Base-by-base conservation (phyloP, 64 coral and sea anemone genomes). In the Pocillopora damicornis region DNA sequence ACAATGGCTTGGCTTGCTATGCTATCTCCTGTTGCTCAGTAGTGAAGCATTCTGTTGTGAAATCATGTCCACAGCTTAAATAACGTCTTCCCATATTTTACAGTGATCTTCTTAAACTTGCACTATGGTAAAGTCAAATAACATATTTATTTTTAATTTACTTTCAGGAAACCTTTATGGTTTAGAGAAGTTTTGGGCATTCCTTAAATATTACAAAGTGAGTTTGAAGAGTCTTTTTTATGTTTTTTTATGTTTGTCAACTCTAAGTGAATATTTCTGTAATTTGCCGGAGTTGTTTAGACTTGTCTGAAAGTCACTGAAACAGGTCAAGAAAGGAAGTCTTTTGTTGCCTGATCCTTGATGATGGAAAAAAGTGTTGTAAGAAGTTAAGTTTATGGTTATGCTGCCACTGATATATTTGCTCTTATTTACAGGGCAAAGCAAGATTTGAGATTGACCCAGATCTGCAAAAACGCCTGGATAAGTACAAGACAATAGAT, bases 121-220 rank as follows among this genome's bases (percentile, higher is more conserved):
- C 16, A 15, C 38, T 35, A 4, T 23, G n/a, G 5, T 35, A 74
- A 37, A 7, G 20, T 73, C 4, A 9, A 18, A 30, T 25, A 13
- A 11, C 5, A 34, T 61, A 12, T 4, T 11, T 25, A 37, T 22
- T n/a, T 10, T 36, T 80, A 14, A 42, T 74, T 75, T 15, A 80
- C 42, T 88, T 16, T 5, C 68, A 99, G 97, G 93, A 13, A 95
- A 95, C 79, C 97, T 99, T 12, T 99, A 99, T 81, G 97, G 97
- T 77, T 75, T 99, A 79, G 97, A 99, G 63, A 99, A 99, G 88
- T 99, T 99, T 77, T 99, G 97, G 97, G 97, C 97, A n/a, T 99
- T 99, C 89, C 79, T 99, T 59, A 99, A 99, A 79, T 99, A 99
- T 66, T 94, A 95, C 68, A 99, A 95, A 81, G 97, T 99, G 88